Percentiles rank a stretch among this genome's conserved stretches.
These are phyloP conservation scores for Anguilla rostrata DNA, from an alignment of 2,113 vertebrate genomes.

Conservation along the genomic window DNA sequence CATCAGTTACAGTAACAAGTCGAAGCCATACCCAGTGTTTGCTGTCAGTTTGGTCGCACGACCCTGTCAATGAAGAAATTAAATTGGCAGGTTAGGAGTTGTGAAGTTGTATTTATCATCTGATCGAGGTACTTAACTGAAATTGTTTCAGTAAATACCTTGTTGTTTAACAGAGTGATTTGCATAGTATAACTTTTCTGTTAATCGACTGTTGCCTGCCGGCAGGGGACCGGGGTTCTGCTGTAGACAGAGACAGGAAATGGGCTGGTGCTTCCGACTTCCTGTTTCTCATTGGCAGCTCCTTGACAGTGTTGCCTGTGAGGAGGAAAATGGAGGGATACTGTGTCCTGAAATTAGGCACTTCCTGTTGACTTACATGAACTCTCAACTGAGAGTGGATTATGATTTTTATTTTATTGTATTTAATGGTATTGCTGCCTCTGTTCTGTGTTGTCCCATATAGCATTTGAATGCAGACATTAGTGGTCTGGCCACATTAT, in stretches of 20 bases:
- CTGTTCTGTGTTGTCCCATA: neutral
- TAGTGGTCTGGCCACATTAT: neutral
- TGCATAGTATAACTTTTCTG: neutral
- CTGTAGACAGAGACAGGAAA: conserved; percentile 4
- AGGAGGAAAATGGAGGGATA: neutral
- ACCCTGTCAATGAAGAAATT: neutral
- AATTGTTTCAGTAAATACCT: neutral
- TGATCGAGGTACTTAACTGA: neutral
- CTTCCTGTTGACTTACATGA: neutral
- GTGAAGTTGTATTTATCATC: neutral
- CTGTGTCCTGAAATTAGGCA: neutral
- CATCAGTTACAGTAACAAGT: no score
- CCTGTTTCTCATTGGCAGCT: conserved; percentile 1
- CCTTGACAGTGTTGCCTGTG: neutral
- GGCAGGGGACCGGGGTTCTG: neutral
- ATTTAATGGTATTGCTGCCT: neutral
- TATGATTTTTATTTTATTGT: neutral
- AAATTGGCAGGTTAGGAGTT: no score
- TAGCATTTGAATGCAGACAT: neutral
- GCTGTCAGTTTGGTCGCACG: neutral
- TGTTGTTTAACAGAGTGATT: neutral
- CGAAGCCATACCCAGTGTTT: neutral
- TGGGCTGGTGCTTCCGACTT: conserved; percentile 21
- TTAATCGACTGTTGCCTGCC: neutral
- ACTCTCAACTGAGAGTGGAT: neutral